Base-by-base conservation (phyloP, 1,140 invertebrate species). In the Drosophila punjabiensis region DNA sequence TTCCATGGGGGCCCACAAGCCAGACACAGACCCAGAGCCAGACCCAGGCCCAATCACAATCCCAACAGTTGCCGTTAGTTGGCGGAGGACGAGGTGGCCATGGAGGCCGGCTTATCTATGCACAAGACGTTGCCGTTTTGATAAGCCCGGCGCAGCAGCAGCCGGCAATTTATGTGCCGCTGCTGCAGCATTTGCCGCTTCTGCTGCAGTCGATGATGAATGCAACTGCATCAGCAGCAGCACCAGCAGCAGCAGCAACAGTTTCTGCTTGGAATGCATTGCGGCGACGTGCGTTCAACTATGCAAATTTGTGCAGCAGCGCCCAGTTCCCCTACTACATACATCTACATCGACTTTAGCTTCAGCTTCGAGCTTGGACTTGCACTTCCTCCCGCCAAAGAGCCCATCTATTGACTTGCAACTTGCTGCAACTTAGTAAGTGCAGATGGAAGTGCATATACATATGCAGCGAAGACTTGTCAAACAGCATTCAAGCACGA, bases 401-500 rank as follows among this genome's bases (percentile, higher is more conserved):
- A 53, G 52, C 30, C 64, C 59, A 75, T 70, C 75, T 82, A 85
- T 89, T 89, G 75, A 90, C 85, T 89, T 85, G 85, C 81, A 92
- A 91, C 87, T 83, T 84, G 87, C 87, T 88, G 81, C 87, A 91
- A 88, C 81, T 89, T 89, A 89, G 84, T 88, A 81, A 63, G 33
- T 50, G 64, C 30, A 20, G 67, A 63, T 78, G 59, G 76, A 50
- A 75, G 62, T 45, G 16, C 61, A 18, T 65, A 47, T 64, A 33
- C 39, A 30, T 58, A 78, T 71, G 41, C 74, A 39, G 20, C 35
- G 20, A 14, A 39, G 20, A 53, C 89, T 91, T 91, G 88, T 92
- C 89, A 91, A 92, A 92, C 88, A 92, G 83, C 88, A 91, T 91
- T 91, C 89, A 92, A 76, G 88, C 88, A 91, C 88, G 88, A 91